Evolutionary conservation across 2,113 vertebrate genomes (phyloP).

Genomic region (Pholis gunnellus): DNA sequence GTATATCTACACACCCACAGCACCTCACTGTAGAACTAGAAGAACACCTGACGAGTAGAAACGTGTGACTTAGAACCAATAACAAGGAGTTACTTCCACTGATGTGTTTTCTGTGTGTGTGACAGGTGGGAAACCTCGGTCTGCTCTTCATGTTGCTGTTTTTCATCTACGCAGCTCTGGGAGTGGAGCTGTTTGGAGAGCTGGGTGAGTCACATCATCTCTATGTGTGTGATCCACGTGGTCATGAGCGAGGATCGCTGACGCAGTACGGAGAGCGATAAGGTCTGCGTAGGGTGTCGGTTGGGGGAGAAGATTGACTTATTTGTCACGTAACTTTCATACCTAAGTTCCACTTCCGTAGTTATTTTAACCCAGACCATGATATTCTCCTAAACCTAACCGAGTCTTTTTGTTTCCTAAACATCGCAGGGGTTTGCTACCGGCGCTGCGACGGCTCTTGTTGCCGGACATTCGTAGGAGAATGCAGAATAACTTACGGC

Average conservation of each 20-base stretch:
- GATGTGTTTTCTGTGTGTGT: conserved; percentile 19
- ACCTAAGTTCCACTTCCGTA: no score
- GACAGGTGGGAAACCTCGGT: conserved; percentile 84
- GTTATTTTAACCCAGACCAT: neutral
- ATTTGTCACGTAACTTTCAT: neutral
- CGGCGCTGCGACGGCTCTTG: no score
- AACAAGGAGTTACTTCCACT: neutral
- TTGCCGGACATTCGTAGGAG: no score
- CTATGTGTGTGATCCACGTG: no score
- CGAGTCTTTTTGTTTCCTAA: no score
- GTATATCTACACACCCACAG: neutral
- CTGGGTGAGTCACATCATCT: conserved; percentile 69
- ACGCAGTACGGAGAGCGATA: no score
- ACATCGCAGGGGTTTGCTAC: no score
- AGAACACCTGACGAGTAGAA: neutral
- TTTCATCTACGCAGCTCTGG: conserved; percentile 85
- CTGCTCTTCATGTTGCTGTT: conserved; percentile 85
- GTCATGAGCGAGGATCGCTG: neutral
- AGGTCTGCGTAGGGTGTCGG: neutral
- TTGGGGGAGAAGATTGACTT: neutral
- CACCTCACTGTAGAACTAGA: neutral
- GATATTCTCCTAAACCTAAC: no score
- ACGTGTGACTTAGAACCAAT: no score
- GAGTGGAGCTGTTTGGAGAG: conserved; percentile 84
- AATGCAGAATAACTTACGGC: neutral